phyloP scores from a whole-genome alignment of 2,888 invertebrate species.

The Eupithecia abbreviata region DNA sequence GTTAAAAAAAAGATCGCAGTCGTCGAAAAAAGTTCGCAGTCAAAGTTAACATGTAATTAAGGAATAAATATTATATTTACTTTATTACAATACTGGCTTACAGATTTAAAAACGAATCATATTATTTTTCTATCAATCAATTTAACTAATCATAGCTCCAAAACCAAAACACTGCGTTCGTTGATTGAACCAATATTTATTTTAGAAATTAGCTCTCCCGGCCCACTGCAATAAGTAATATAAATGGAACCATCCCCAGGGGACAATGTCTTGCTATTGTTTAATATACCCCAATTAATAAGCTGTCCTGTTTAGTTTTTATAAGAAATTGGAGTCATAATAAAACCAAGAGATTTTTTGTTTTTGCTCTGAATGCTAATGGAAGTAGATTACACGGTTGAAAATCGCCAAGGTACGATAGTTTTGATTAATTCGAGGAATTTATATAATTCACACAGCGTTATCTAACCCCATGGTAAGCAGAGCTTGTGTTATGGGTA shows the following conservation, averaged over 20 bases:
- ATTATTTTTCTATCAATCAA: background rate
- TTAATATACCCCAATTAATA: slow-evolving; percentile 77
- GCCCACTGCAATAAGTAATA: slow-evolving; percentile 76
- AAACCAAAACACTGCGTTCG: slow-evolving; percentile 38
- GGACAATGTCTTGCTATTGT: slow-evolving; percentile 66
- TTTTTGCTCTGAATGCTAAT: background rate
- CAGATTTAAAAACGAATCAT: background rate
- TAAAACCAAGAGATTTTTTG: background rate
- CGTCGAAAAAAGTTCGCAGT: too few species aligned
- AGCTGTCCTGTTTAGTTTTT: slow-evolving; percentile 45
- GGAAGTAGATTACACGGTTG: too few species aligned
- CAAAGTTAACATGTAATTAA: too few species aligned
- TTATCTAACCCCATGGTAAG: too few species aligned
- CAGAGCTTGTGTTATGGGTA: too few species aligned
- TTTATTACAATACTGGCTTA: too few species aligned
- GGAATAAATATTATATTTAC: too few species aligned
- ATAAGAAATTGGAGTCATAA: slow-evolving; percentile 30
- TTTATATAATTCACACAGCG: too few species aligned
- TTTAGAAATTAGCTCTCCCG: slow-evolving; percentile 76
- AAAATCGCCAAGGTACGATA: too few species aligned
- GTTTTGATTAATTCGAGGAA: too few species aligned
- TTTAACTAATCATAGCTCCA: background rate
- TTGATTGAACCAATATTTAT: slow-evolving; percentile 82
- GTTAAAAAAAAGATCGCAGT: too few species aligned
- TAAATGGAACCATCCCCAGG: slow-evolving; percentile 73